phyloP scores from a whole-genome alignment of 2,888 invertebrate genomes.

The Plagodis pulveraria region DNA sequence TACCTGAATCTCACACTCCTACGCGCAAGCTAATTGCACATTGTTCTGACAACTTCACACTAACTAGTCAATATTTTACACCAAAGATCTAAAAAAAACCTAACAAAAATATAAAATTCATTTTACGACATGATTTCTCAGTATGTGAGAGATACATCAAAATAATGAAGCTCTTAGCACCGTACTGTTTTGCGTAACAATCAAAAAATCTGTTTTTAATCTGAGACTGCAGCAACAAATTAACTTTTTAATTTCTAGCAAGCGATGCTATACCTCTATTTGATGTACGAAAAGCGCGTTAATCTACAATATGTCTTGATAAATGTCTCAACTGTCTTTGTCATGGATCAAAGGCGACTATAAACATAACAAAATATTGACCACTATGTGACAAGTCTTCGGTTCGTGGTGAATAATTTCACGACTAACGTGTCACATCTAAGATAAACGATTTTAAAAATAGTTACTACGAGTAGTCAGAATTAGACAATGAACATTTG shows the following conservation, averaged over 20 bases:
- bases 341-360: slow-evolving; percentile 74
- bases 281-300: slow-evolving; percentile 58
- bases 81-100: slow-evolving; percentile 46
- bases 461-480: slow-evolving; percentile 52
- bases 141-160: slow-evolving; percentile 29
- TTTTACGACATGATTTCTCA: slow-evolving; percentile 2
- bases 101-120: slow-evolving; percentile 1
- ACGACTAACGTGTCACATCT: slow-evolving; percentile 55
- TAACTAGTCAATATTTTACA: slow-evolving; percentile 51
- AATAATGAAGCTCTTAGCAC: slow-evolving; percentile 20
- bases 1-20: slow-evolving; percentile 47
- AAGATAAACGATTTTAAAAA: slow-evolving; percentile 69
- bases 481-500: slow-evolving; percentile 39
- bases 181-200: slow-evolving; percentile 6
- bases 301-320: slow-evolving; percentile 66
- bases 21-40: slow-evolving; percentile 63
- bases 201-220: slow-evolving; percentile 45
- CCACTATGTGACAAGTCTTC: slow-evolving; percentile 66
- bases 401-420: slow-evolving; percentile 68
- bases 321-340: slow-evolving; percentile 58
- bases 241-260: neutral
- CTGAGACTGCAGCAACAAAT: slow-evolving; percentile 3
- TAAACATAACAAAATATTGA: slow-evolving; percentile 77
- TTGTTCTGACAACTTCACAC: slow-evolving; percentile 68
- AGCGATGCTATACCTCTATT: slow-evolving; percentile 41